phyloP scores from a whole-genome alignment of 2,113 vertebrate genomes.

The Microcebus jonahi region DNA sequence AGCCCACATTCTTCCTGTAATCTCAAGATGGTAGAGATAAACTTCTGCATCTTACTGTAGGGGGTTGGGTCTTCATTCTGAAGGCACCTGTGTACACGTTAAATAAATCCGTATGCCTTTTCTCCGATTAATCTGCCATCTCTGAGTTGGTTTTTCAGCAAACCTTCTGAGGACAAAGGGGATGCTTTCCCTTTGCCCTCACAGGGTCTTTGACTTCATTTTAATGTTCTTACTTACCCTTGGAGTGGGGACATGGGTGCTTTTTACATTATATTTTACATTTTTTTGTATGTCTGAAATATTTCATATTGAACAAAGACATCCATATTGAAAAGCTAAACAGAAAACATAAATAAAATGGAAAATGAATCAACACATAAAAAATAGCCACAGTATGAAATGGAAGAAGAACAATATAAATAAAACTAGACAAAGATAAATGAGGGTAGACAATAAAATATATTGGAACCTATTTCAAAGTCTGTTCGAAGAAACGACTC shows the following conservation, averaged over 20 bases:
- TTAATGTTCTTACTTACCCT: slow-evolving; percentile 2
- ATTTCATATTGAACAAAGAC: slow-evolving; percentile 43
- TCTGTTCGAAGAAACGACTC: slow-evolving; percentile 25
- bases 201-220: background rate
- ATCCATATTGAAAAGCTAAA: slow-evolving; percentile 29
- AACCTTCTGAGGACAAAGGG: too few relatives aligned
- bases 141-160: too few relatives aligned
- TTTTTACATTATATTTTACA: slow-evolving; percentile 6
- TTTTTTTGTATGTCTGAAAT: background rate
- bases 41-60: too few relatives aligned
- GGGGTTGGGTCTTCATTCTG: too few relatives aligned
- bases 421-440: slow-evolving; percentile 75
- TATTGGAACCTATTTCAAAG: slow-evolving; percentile 48
- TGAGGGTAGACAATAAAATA: slow-evolving; percentile 52
- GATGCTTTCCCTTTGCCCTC: too few relatives aligned
- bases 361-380: slow-evolving; percentile 32
- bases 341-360: slow-evolving; percentile 19
- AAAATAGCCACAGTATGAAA: slow-evolving; percentile 50
- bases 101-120: too few relatives aligned
- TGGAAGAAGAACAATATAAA: slow-evolving; percentile 53
- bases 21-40: too few relatives aligned
- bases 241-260: background rate
- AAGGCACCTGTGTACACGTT: too few relatives aligned
- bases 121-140: too few relatives aligned
- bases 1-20: too few relatives aligned